These are phyloP conservation scores for Delphinapterus leucas DNA, from an alignment of 2,113 vertebrate species.

Conservation along the genomic window DNA sequence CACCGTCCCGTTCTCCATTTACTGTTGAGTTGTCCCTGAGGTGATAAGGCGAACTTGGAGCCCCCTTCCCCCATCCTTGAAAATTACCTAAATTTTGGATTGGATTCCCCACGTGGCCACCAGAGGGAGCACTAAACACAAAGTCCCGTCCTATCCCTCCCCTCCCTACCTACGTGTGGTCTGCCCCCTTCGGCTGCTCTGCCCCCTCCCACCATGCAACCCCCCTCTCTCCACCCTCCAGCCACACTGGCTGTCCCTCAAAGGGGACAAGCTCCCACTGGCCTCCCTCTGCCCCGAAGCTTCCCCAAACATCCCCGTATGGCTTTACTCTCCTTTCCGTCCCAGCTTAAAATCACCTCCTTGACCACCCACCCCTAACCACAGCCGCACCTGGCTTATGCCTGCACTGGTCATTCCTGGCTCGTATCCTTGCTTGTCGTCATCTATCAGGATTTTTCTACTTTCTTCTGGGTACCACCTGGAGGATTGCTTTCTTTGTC, in stretches of 20 bases:
- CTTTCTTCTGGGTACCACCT: background rate
- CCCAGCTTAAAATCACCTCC: background rate
- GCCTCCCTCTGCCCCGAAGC: background rate
- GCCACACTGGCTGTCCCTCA: background rate
- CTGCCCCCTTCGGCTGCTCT: background rate
- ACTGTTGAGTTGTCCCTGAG: background rate
- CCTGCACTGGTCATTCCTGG: background rate
- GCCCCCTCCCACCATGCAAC: too few species aligned
- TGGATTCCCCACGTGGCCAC: background rate
- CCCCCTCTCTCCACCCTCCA: background rate
- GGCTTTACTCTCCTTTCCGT: background rate
- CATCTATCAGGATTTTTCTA: background rate
- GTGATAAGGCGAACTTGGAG: background rate
- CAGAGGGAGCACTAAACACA: background rate
- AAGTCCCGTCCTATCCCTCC: background rate
- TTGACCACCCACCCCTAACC: accelerated
- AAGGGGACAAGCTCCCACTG: background rate
- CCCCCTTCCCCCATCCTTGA: background rate
- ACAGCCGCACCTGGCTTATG: background rate
- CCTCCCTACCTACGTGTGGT: background rate
- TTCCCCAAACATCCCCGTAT: too few species aligned
- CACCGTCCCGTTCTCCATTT: background rate
- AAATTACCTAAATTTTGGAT: background rate
- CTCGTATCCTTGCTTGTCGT: background rate
- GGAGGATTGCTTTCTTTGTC: background rate